A percentile compares a stretch with the other conserved stretches of the same genome.
These are phyloP conservation scores for Ooceraea biroi DNA, from an alignment of 1,140 invertebrate species.

Conservation along the genomic window DNA sequence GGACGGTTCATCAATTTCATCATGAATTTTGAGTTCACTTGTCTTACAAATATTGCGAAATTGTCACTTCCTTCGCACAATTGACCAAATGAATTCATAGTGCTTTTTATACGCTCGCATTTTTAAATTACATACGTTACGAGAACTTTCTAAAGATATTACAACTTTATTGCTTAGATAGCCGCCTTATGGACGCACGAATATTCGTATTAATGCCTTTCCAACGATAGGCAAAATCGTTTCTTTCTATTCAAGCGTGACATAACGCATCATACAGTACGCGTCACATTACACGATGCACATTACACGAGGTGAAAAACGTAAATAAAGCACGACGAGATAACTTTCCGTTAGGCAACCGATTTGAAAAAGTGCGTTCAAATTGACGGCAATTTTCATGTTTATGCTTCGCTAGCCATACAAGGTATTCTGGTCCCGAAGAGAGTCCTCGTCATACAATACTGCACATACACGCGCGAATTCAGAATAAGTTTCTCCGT, in stretches of 20 bases:
- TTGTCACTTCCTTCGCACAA: not conserved
- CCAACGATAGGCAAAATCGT: slow-evolving; percentile 7
- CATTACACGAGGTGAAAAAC: slow-evolving; percentile 37
- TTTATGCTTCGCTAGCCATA: not conserved
- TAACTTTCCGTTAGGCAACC: slow-evolving; percentile 47
- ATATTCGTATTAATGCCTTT: slow-evolving; percentile 34
- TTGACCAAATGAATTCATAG: not conserved
- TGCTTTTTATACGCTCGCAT: not conserved
- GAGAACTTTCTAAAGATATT: not conserved
- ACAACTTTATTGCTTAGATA: slow-evolving; percentile 7
- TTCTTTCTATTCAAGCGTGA: slow-evolving; percentile 53
- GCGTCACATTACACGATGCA: slow-evolving; percentile 14
- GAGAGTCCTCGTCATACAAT: not conserved
- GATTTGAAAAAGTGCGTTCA: slow-evolving; percentile 17
- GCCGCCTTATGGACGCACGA: not conserved
- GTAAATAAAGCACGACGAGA: slow-evolving; percentile 51
- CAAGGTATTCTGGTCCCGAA: not conserved
- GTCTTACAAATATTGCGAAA: slow-evolving; percentile 14
- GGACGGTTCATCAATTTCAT: not conserved
- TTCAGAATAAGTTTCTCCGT: slow-evolving; percentile 7
- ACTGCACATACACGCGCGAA: slow-evolving; percentile 33
- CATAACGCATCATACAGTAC: slow-evolving; percentile 38
- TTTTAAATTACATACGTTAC: not conserved
- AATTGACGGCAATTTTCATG: slow-evolving; percentile 52
- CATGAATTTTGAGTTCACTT: slow-evolving; percentile 63